Conservation (phyloP, 2,113 vertebrate genomes). For the Larimichthys crocea region DNA sequence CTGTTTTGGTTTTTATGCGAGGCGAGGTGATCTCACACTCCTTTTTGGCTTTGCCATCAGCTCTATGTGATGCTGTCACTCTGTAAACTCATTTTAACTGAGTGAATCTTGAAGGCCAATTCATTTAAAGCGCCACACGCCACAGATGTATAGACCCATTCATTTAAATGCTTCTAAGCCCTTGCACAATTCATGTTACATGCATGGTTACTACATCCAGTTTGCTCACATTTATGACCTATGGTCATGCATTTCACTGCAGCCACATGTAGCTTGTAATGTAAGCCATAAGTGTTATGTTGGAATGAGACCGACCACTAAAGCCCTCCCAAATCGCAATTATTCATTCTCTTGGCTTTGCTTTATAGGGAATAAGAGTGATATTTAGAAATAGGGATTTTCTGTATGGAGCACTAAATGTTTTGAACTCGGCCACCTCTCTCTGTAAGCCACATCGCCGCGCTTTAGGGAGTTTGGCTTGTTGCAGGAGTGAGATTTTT, state of each 20-base stretch:
- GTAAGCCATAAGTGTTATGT: slow-evolving; percentile 65
- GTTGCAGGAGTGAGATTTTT: slow-evolving; percentile 17
- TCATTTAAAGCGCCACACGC: not conserved
- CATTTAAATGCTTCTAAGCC: slow-evolving; percentile 21
- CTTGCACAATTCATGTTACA: slow-evolving; percentile 32
- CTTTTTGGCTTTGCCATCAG: slow-evolving; percentile 12
- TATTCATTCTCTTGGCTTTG: slow-evolving; percentile 59
- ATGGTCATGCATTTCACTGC: slow-evolving; percentile 35
- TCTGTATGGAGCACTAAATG: slow-evolving; percentile 60
- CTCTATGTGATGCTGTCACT: not conserved
- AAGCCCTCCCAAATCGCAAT: slow-evolving; percentile 61
- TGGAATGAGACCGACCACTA: slow-evolving; percentile 63
- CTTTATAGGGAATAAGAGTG: slow-evolving; percentile 46
- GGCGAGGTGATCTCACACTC: not conserved
- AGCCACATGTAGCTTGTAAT: slow-evolving; percentile 65
- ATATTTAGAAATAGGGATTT: slow-evolving; percentile 64
- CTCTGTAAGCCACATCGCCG: slow-evolving; percentile 35
- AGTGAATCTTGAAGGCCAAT: not conserved
- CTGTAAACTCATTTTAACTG: not conserved
- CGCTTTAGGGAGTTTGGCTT: slow-evolving; percentile 39
- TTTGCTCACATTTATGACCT: slow-evolving; percentile 40
- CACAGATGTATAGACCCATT: slow-evolving; percentile 10
- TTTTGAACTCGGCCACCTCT: slow-evolving; percentile 67
- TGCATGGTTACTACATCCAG: slow-evolving; percentile 13
- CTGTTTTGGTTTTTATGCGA: not conserved